Conservation (phyloP, 2,113 vertebrate genomes). For the Leucopsar rothschildi region DNA sequence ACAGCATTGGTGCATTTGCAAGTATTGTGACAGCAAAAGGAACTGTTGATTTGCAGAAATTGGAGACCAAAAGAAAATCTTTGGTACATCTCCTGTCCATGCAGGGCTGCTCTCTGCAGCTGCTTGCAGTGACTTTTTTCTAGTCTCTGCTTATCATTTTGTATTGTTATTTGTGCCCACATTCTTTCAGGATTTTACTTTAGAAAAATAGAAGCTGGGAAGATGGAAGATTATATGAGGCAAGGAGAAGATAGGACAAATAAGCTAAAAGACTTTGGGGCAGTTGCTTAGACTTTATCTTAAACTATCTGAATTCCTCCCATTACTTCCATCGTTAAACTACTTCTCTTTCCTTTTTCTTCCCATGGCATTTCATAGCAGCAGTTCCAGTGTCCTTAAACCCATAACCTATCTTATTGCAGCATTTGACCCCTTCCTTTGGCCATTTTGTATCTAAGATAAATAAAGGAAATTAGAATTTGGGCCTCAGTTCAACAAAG, state of each 20-base stretch:
- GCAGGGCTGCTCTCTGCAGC: slow-evolving; percentile 10
- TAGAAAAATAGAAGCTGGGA: background rate
- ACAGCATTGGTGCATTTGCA: slow-evolving; percentile 50
- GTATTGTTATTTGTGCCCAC: background rate
- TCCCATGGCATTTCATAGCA: background rate
- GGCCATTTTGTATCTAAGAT: slow-evolving; percentile 47
- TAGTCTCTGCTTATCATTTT: fast-evolving
- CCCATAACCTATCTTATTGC: slow-evolving; percentile 14
- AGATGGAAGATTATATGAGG: background rate
- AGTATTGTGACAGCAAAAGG: slow-evolving; percentile 52
- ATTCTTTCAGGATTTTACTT: background rate
- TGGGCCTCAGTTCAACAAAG: slow-evolving; percentile 60
- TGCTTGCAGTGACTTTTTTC: background rate
- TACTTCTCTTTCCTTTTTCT: background rate
- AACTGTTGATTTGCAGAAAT: slow-evolving; percentile 47
- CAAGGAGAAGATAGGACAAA: background rate
- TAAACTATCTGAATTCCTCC: slow-evolving; percentile 6
- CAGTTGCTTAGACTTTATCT: background rate
- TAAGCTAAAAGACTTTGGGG: background rate
- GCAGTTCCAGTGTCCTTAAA: background rate
- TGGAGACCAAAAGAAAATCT: slow-evolving; percentile 33
- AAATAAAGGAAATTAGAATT: slow-evolving; percentile 64
- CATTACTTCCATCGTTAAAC: background rate
- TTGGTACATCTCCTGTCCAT: slow-evolving; percentile 26
- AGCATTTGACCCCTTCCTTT: slow-evolving; percentile 49